Conservation (phyloP, 92 coral and sea anemone genomes). For the Siderastrea siderea region DNA sequence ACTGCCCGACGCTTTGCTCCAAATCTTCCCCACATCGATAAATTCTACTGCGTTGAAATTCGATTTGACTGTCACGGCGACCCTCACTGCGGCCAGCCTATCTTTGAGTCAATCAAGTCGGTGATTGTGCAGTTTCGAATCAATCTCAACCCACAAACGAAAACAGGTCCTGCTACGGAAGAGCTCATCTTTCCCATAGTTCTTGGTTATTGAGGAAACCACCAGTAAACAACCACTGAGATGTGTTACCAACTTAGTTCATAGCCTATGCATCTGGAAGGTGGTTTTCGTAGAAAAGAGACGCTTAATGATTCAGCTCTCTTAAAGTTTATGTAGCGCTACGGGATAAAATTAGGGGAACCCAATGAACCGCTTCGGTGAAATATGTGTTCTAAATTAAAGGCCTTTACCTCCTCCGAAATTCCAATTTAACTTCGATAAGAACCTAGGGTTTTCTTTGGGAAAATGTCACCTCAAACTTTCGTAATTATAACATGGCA, state of each 20-base stretch:
- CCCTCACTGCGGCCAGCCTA: constrained; percentile 19
- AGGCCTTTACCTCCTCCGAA: too few relatives aligned
- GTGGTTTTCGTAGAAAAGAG: too few relatives aligned
- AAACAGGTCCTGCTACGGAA: constrained; percentile 18
- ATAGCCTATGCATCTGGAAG: too few relatives aligned
- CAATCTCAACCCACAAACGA: constrained; percentile 36
- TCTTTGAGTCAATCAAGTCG: not conserved
- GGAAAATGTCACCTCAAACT: too few relatives aligned
- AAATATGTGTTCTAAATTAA: too few relatives aligned
- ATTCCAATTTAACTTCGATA: too few relatives aligned
- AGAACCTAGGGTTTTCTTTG: too few relatives aligned
- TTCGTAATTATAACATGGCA: too few relatives aligned
- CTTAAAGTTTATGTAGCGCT: too few relatives aligned
- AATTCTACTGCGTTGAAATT: constrained; percentile 35
- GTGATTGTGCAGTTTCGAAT: constrained; percentile 29
- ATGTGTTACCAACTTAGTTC: not conserved
- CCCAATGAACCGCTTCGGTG: too few relatives aligned
- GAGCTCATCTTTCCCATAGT: constrained; percentile 28
- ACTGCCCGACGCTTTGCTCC: constrained; percentile 21
- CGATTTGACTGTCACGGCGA: constrained; percentile 5
- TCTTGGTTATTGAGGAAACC: not conserved
- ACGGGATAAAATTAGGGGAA: too few relatives aligned
- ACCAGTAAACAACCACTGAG: not conserved
- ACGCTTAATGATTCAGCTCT: too few relatives aligned
- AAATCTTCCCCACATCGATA: not conserved